phyloP scores from a whole-genome alignment of 2,113 vertebrate species.

The Crypturellus undulatus region DNA sequence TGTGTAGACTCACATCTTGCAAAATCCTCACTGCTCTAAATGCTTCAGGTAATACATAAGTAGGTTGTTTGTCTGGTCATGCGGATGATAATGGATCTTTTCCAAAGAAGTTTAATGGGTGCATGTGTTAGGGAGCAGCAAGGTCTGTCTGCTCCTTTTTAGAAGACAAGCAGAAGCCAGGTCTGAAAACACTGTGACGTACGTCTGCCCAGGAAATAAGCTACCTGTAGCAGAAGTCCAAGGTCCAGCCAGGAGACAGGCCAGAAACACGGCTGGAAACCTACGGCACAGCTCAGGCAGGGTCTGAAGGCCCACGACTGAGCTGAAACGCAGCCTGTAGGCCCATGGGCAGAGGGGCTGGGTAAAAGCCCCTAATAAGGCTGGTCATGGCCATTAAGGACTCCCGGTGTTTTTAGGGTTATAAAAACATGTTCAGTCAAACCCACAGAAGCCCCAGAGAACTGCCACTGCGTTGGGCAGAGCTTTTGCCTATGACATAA shows the following conservation, averaged over 20 bases:
- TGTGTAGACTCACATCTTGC: not conserved
- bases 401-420: not conserved
- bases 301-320: not conserved
- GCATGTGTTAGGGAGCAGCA: not conserved
- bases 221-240: not conserved
- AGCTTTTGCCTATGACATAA: not conserved
- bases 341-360: not conserved
- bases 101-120: not conserved
- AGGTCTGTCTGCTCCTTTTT: not conserved
- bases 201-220: not conserved
- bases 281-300: too few species aligned
- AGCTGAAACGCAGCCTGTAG: not conserved
- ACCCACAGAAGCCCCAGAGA: fast-evolving
- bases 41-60: not conserved
- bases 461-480: fast-evolving
- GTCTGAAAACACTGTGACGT: not conserved
- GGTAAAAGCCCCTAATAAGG: not conserved
- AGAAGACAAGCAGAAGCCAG: not conserved
- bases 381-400: not conserved
- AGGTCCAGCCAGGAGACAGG: not conserved
- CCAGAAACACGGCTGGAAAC: too few species aligned
- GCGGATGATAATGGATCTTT: not conserved
- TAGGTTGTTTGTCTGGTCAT: not conserved
- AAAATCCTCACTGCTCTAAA: not conserved
- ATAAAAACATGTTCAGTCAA: not conserved